Percentiles rank a stretch among this genome's conserved stretches.
Evolutionary conservation across 2,797 vertebrate genomes (phyloP).

Genomic region (Craterocephalus amniculus): DNA sequence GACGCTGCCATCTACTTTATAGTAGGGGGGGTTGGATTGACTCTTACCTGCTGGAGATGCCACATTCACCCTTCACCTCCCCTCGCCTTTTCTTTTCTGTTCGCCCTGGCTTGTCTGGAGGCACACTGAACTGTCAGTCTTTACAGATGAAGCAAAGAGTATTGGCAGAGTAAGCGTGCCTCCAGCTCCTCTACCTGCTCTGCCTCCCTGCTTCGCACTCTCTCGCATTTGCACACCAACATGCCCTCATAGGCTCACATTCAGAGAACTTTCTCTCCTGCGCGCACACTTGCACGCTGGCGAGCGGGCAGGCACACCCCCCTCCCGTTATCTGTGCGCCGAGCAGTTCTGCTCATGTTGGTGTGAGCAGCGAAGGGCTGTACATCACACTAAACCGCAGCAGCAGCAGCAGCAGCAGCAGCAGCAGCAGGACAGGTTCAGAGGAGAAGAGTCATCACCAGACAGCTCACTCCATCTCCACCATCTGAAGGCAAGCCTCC

Average conservation of each 20-base stretch:
- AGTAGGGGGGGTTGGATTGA: constrained; percentile 35
- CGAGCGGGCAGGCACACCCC: constrained; percentile 54
- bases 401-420: constrained; percentile 36
- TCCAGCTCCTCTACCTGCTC: constrained; percentile 57
- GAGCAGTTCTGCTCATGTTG: constrained; percentile 58
- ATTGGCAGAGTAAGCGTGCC: constrained; percentile 55
- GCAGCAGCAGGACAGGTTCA: constrained; percentile 45
- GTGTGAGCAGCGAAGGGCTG: constrained; percentile 63
- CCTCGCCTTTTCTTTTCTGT: constrained; percentile 21
- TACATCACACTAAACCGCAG: constrained; percentile 53
- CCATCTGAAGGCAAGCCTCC: constrained; percentile 55
- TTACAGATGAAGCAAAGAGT: constrained; percentile 55
- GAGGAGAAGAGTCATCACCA: constrained; percentile 55
- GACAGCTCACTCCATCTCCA: constrained; percentile 57
- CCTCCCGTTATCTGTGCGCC: constrained; percentile 67
- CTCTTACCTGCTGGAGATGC: constrained; percentile 58
- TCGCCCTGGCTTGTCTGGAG: constrained; percentile 50
- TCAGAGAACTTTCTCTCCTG: constrained; percentile 65
- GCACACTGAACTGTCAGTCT: constrained; percentile 52
- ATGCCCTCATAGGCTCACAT: constrained; percentile 45
- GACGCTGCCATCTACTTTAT: constrained; percentile 34
- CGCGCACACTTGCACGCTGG: constrained; percentile 54
- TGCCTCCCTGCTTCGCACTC: constrained; percentile 28
- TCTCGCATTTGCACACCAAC: constrained; percentile 36
- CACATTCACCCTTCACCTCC: constrained; percentile 5